These are phyloP conservation scores for Aquatica leii DNA, from an alignment of 2,888 invertebrate species.

Conservation along the genomic window DNA sequence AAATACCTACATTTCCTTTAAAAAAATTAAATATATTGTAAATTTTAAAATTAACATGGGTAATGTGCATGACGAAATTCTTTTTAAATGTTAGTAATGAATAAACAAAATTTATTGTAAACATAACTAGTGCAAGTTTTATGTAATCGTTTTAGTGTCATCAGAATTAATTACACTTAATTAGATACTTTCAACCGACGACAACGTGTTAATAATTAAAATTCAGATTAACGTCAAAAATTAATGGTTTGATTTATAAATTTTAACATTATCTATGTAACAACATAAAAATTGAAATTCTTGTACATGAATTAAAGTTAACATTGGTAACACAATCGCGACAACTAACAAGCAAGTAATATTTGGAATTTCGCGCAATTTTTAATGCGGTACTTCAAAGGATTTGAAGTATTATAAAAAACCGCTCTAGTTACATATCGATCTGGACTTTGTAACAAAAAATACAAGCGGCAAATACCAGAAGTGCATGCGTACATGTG, in stretches of 20 bases:
- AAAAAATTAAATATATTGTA: too few relatives aligned
- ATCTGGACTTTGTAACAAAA: constrained; percentile 51
- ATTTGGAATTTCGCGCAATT: constrained; percentile 63
- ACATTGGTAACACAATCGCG: constrained; percentile 42
- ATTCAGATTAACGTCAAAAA: constrained; percentile 16
- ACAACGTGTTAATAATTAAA: constrained; percentile 18
- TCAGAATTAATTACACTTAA: too few relatives aligned
- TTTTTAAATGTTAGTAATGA: too few relatives aligned
- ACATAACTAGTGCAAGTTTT: too few relatives aligned
- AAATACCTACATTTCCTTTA: too few relatives aligned
- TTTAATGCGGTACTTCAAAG: constrained; percentile 62
- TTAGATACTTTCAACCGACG: too few relatives aligned
- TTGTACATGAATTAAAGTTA: constrained; percentile 18
- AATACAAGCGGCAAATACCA: constrained; percentile 55
- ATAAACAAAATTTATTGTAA: too few relatives aligned
- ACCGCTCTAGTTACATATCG: constrained; percentile 61
- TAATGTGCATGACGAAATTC: too few relatives aligned
- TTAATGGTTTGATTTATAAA: constrained; percentile 18
- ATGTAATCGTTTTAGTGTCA: too few relatives aligned
- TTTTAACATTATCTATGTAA: constrained; percentile 12
- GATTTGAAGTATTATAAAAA: constrained; percentile 50
- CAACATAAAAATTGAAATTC: constrained; percentile 23
- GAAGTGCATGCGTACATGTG: constrained; percentile 58
- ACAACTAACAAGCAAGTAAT: constrained; percentile 61
- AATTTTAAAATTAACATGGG: too few relatives aligned